Evolutionary conservation across 2,888 invertebrate genomes (phyloP), one percentile per base, ranked within the genome.

Genomic region (Ennomos quercinarius): DNA sequence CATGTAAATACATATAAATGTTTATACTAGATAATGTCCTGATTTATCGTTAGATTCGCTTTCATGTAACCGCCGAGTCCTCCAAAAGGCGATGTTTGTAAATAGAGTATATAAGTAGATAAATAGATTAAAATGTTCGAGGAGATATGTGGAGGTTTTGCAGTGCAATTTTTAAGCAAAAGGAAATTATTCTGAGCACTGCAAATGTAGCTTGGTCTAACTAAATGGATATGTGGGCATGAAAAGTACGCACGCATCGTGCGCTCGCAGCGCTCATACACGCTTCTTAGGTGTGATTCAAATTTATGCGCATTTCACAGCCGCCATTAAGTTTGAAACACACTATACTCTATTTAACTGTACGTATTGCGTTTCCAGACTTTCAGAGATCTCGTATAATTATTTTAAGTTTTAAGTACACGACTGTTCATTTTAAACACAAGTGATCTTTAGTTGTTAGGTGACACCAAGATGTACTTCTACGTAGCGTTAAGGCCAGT

Each of bases 311-410:
- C 17, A 17, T 3, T 17, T 17, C 17, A 17, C 17, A 17, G 3
- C 17, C 17, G 3, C 17, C 17, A 17, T 17, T 17, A 3, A 17
- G 17, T 17, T 17, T 17, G 17, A 17, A 17, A 72, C 81, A 80
- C 77, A 81, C 81, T 84, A 80, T 83, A 81, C 79, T 80, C 78
- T 84, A 79, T 86, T 78, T 85, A 82, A 83, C 80, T 86, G 84
- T 87, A 87, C 84, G 88, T 90, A 85, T 85, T 85, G 84, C 86
- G 87, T 90, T 91, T 92, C 91, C 90, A 90, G 86, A 91, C 91
- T 93, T 91, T 90, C 92, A 89, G 92, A 91, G 93, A 93, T 93
- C 93, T 93, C 93, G 92, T 92, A 83, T 82, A 85, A 81, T 77
- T 66, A 68, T 84, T 86, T 88, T 69, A 70, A 87, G 87, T 86